Evolutionary conservation across 92 coral and sea anemone species (phyloP).

Genomic region (Galaxea fascicularis): DNA sequence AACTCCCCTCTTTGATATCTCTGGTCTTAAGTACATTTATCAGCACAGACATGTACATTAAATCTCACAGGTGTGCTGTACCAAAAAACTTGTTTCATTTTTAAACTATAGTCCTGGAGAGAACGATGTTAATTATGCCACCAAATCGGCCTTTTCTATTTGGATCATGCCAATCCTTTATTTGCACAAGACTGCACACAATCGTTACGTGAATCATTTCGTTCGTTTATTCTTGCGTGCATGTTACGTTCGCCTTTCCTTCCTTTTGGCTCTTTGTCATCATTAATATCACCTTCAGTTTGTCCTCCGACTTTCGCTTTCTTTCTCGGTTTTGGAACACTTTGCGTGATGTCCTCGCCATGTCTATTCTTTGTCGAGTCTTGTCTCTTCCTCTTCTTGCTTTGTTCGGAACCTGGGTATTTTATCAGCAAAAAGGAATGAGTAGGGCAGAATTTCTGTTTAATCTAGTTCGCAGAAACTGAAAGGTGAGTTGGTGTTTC

Average conservation of each 20-base stretch:
- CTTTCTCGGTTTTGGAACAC: conserved; percentile 21
- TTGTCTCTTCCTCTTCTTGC: conserved; percentile 57
- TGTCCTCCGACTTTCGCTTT: conserved; percentile 25
- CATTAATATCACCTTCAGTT: not conserved
- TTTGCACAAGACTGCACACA: too few species aligned
- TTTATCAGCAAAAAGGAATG: not conserved
- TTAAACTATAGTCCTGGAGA: too few species aligned
- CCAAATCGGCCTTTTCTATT: too few species aligned
- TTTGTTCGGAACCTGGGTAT: conserved; percentile 42
- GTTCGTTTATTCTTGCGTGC: not conserved
- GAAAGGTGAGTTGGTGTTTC: too few species aligned
- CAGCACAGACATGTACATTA: too few species aligned
- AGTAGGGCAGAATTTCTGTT: not conserved
- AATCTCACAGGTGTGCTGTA: too few species aligned
- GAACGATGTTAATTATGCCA: too few species aligned
- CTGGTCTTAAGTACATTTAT: too few species aligned
- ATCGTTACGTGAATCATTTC: not conserved
- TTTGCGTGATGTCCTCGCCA: not conserved
- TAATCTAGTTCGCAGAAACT: too few species aligned
- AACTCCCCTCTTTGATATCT: too few species aligned
- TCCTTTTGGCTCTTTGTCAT: not conserved
- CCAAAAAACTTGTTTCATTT: too few species aligned
- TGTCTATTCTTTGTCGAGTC: conserved; percentile 21
- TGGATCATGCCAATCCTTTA: too few species aligned
- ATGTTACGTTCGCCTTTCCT: not conserved